A percentile compares a stretch with the other conserved stretches of the same genome.
These are phyloP conservation scores for Eumerus sabulonum DNA, from an alignment of 2,888 invertebrate species.

Conservation along the genomic window DNA sequence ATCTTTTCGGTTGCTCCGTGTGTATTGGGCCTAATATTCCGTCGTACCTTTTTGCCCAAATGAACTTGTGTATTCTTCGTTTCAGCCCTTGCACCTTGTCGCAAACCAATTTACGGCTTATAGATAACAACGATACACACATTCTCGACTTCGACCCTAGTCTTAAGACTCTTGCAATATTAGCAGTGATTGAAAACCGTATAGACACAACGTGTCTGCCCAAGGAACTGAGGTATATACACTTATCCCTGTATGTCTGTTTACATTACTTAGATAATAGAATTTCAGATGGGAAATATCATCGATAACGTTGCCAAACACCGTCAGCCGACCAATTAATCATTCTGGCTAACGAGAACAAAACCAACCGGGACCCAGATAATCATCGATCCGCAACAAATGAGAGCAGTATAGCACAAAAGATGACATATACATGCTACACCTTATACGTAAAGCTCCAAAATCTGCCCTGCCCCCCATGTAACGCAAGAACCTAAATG, in stretches of 20 bases:
- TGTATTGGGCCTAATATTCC: neutral
- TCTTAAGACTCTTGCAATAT: conserved; percentile 86
- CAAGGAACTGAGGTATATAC: conserved; percentile 82
- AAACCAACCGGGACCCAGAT: no score
- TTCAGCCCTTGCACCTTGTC: conserved; percentile 48
- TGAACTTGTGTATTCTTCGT: neutral
- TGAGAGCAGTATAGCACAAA: conserved; percentile 46
- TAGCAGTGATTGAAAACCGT: conserved; percentile 83
- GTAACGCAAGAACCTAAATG: no score
- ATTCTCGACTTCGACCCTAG: conserved; percentile 89
- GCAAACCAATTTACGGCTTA: conserved; percentile 75
- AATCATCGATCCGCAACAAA: neutral
- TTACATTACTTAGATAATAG: no score
- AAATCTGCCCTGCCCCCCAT: no score
- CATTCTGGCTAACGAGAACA: conserved; percentile 74
- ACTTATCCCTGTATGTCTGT: neutral
- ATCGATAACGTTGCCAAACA: conserved; percentile 86
- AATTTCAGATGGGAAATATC: conserved; percentile 84
- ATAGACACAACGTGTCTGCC: conserved; percentile 84
- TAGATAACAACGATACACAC: conserved; percentile 91
- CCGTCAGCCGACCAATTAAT: conserved; percentile 81
- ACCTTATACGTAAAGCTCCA: conserved; percentile 36
- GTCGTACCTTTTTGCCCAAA: no score
- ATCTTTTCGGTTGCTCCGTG: no score
- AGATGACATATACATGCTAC: conserved; percentile 26